Base-by-base conservation (phyloP, 92 coral and sea anemone genomes). In the Anthopleura xanthogrammica region DNA sequence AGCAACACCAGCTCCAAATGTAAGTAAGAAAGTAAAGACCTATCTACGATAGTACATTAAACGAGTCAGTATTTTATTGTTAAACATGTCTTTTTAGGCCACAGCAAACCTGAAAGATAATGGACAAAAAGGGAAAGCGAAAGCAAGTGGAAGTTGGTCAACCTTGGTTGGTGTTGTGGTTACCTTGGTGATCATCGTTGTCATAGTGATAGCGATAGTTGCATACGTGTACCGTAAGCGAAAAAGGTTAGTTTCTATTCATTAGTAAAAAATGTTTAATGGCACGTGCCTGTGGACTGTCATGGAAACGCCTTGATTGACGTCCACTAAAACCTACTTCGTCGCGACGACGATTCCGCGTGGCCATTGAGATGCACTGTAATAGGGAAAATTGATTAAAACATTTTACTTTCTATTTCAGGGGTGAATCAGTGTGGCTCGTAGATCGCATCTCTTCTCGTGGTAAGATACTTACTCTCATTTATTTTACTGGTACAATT, bases 91-190 rank as follows among this genome's bases (percentile, higher is more conserved):
- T 46, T 46, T 46, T 46, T n/a, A 68, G 74, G 74, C 74, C 7
- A 68, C 74, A 68, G 42, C 43, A 23, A 36, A 29, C 29, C 43
- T 42, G 3, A 68, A 29, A 11, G 42, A 68, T 0, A 68, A 3
- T 8, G 74, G 40, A 24, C 12, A 68, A 36, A 68, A 68, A 7
- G 74, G 24, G 6, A 36, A 68, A 29, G 14, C 42, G 42, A 0
- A 68, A 36, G 16, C 5, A 2, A 68, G 74, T 68, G 43, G 74
- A 68, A 16, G 43, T 23, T 68, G 46, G 6, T 68, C 74, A 17
- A 68, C 74, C 7, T 42, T 68, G 41, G 74, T 68, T 68, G 74
- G 74, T 4, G 43, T 68, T 16, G 74, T 68, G 74, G 74, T 68
- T 23, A 68, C 74, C 74, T 1, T 68, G 74, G 43, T 68, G 74